These are phyloP conservation scores for Anabacerthia variegaticeps DNA, from an alignment of 2,797 vertebrate species.

Conservation along the genomic window DNA sequence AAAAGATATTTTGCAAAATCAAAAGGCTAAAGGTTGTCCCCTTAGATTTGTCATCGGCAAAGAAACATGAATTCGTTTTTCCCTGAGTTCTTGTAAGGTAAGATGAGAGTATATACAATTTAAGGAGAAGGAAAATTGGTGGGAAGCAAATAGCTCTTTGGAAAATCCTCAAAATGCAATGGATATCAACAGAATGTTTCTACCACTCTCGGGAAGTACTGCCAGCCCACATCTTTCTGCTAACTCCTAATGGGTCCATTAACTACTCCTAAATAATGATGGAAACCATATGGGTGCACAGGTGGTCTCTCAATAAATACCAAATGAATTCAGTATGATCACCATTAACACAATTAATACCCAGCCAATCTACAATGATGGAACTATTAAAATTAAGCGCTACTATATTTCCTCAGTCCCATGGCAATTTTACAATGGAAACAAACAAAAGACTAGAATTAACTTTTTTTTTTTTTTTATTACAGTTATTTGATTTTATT, in stretches of 20 bases:
- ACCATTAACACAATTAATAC: slow-evolving; percentile 79
- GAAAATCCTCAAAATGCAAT: slow-evolving; percentile 65
- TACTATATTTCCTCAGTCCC: slow-evolving; percentile 61
- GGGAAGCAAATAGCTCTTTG: slow-evolving; percentile 50
- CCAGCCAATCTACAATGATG: slow-evolving; percentile 72
- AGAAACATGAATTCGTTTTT: background rate
- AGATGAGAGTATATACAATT: background rate
- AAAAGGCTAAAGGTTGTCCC: background rate
- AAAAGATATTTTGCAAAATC: background rate
- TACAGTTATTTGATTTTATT: slow-evolving; percentile 66
- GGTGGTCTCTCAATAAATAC: slow-evolving; percentile 77
- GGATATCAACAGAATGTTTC: slow-evolving; percentile 40
- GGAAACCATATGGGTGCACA: slow-evolving; percentile 78
- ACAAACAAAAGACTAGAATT: slow-evolving; percentile 68
- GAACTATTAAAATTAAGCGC: slow-evolving; percentile 71
- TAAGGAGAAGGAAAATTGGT: slow-evolving; percentile 29
- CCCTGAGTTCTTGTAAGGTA: background rate
- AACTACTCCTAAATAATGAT: slow-evolving; percentile 78
- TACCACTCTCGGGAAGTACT: slow-evolving; percentile 23
- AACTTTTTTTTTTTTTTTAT: slow-evolving; percentile 59
- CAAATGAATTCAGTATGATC: slow-evolving; percentile 78
- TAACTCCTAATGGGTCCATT: slow-evolving; percentile 75
- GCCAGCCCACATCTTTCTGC: slow-evolving; percentile 54
- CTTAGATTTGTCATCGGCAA: background rate
- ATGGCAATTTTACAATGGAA: slow-evolving; percentile 69